Conservation (phyloP, 2,797 vertebrate species). For the Acanthornis magna region DNA sequence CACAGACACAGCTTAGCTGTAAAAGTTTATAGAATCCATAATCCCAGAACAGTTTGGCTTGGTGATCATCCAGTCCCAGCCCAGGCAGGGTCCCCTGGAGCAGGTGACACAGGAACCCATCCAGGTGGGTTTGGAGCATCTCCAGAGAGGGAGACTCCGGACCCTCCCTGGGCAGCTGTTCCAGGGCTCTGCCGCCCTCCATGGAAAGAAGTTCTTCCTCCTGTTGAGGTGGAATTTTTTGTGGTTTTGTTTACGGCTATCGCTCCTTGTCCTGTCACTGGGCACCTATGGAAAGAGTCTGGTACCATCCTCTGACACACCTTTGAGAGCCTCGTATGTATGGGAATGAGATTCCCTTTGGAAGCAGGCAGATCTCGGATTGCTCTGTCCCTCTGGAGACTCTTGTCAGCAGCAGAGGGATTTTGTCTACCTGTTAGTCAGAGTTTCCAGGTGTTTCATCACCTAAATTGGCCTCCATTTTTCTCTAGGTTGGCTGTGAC, state of each 20-base stretch:
- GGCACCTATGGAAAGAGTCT: not conserved
- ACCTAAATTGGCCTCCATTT: not conserved
- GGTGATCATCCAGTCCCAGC: not conserved
- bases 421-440: not conserved
- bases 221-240: not conserved
- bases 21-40: not conserved
- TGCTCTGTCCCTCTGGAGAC: not conserved
- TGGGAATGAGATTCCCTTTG: not conserved
- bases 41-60: not conserved
- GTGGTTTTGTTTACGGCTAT: not conserved
- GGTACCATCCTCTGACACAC: not conserved
- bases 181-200: not conserved
- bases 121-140: not conserved
- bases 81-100: not conserved
- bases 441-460: not conserved
- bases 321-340: rapidly evolving
- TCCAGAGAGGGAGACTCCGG: not conserved
- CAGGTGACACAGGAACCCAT: not conserved
- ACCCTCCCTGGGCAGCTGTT: not conserved
- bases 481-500: rapidly evolving
- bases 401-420: not conserved
- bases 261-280: not conserved
- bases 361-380: not conserved
- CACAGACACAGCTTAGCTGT: not conserved
- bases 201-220: not conserved